These are phyloP conservation scores for Mustela erminea DNA, from an alignment of 2,797 vertebrate genomes.

Conservation along the genomic window DNA sequence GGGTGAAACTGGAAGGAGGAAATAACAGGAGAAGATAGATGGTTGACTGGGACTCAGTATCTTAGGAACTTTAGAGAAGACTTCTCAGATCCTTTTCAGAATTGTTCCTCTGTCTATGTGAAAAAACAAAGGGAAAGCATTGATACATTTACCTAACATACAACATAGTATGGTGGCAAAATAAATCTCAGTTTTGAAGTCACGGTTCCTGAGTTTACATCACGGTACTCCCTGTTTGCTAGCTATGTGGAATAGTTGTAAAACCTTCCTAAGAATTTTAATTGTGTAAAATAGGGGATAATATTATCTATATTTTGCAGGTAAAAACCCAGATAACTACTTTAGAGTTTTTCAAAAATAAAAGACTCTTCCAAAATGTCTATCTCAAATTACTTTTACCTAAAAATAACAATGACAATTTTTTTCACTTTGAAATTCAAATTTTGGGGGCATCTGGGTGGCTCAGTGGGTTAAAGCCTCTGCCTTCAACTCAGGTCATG, in stretches of 20 bases:
- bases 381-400: neutral
- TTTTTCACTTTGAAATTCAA: slow-evolving; percentile 27
- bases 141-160: neutral
- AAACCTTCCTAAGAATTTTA: neutral
- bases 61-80: neutral
- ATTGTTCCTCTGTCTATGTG: neutral
- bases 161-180: neutral
- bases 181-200: neutral
- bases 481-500: no score
- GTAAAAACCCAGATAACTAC: neutral
- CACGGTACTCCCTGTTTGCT: neutral
- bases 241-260: neutral
- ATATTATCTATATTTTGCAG: neutral
- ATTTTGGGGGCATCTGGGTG: neutral
- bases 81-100: neutral
- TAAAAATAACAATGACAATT: slow-evolving; percentile 24
- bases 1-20: neutral
- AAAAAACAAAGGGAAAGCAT: neutral
- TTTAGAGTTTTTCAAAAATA: neutral
- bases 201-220: neutral
- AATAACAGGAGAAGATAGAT: neutral
- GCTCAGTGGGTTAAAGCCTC: no score
- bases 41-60: neutral
- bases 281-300: neutral
- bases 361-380: neutral